Percentiles rank a stretch among this genome's conserved stretches.
phyloP scores from a whole-genome alignment of 2,797 vertebrate genomes.

The Paedocypris micromegethes region DNA sequence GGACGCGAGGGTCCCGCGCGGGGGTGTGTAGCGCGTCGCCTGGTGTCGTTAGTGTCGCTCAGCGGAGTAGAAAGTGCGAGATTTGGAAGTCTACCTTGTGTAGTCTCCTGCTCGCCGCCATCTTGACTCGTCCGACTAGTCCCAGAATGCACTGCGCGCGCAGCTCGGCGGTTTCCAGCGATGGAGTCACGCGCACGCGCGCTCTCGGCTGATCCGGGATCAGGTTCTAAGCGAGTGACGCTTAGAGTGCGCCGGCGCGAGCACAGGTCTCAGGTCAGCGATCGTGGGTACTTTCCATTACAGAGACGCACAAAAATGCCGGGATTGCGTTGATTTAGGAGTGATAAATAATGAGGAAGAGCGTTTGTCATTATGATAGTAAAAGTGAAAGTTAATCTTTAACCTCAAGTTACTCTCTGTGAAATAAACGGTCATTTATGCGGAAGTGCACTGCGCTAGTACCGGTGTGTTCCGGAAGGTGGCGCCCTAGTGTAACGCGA shows the following conservation, averaged over 20 bases:
- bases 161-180: conserved; percentile 32
- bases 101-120: conserved; percentile 78
- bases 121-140: conserved; percentile 71
- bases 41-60: not conserved
- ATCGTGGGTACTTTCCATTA: conserved; percentile 43
- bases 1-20: too few relatives aligned
- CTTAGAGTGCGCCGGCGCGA: too few relatives aligned
- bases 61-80: conserved; percentile 38
- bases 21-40: not conserved
- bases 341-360: not conserved
- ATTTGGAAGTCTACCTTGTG: conserved; percentile 67
- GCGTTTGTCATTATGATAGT: too few relatives aligned
- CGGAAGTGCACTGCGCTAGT: too few relatives aligned
- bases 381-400: too few relatives aligned
- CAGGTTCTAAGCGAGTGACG: not conserved
- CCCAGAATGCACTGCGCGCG: conserved; percentile 69
- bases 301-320: conserved; percentile 33
- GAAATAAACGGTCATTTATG: too few relatives aligned
- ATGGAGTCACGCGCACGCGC: conserved; percentile 1
- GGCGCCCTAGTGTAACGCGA: too few relatives aligned
- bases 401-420: too few relatives aligned
- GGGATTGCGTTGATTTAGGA: not conserved
- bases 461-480: too few relatives aligned
- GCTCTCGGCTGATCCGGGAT: conserved; percentile 22
- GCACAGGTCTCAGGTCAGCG: conserved; percentile 23